Conservation (phyloP, 2,888 invertebrate genomes). For the Endotricha flammealis region DNA sequence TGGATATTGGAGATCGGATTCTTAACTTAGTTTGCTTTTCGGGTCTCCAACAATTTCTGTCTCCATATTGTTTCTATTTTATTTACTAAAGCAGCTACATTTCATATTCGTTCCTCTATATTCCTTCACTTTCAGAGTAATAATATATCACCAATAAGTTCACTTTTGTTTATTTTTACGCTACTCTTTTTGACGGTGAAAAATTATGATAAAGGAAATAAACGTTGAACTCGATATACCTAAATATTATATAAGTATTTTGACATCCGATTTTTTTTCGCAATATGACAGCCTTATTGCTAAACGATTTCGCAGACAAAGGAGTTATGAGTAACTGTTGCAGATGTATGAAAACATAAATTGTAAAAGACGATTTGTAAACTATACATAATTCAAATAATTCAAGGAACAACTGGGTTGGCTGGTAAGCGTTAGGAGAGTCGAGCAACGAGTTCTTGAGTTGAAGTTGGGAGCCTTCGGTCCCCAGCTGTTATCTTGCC, state of each 20-base stretch:
- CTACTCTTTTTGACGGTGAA: no score
- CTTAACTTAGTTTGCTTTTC: background rate
- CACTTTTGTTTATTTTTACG: background rate
- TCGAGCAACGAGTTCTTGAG: slow-evolving; percentile 26
- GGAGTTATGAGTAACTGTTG: no score
- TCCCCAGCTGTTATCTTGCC: slow-evolving; percentile 38
- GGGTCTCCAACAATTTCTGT: background rate
- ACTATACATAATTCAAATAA: no score
- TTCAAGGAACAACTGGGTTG: background rate
- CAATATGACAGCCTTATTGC: no score
- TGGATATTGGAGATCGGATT: slow-evolving; percentile 5
- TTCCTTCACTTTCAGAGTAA: background rate
- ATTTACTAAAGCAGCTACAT: background rate
- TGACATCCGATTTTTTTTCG: no score
- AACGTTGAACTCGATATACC: no score
- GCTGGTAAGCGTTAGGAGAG: background rate
- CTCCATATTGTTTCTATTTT: background rate
- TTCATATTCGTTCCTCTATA: background rate
- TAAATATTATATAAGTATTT: no score
- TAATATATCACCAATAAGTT: background rate
- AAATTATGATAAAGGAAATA: no score
- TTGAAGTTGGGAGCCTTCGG: slow-evolving; percentile 22
- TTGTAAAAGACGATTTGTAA: no score
- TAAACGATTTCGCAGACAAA: no score
- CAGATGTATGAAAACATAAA: no score